Evolutionary conservation across 2,888 invertebrate species (phyloP).

Genomic region (Drosophila monieri): DNA sequence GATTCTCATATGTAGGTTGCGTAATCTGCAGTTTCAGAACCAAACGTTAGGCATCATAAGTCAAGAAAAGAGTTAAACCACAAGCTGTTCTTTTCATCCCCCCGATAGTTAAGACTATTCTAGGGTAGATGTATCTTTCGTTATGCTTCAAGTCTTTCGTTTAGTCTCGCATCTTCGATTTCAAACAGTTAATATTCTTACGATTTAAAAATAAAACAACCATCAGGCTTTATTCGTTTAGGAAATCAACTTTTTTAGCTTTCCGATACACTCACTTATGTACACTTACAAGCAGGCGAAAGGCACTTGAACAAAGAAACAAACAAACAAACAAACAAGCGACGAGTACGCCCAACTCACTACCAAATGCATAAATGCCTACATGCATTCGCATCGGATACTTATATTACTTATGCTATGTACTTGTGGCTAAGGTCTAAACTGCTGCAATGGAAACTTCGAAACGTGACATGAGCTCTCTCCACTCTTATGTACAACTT

Average conservation of each 20-base stretch:
- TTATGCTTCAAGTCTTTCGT: constrained; percentile 63
- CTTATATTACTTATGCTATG: constrained; percentile 23
- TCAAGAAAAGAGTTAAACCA: constrained; percentile 6
- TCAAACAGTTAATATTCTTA: constrained; percentile 4
- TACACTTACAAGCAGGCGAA: constrained; percentile 39
- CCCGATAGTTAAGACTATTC: constrained; percentile 6
- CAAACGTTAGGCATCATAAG: constrained; percentile 58
- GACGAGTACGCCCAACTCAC: constrained; percentile 41
- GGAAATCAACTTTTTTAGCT: constrained; percentile 24
- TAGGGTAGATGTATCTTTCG: constrained; percentile 31
- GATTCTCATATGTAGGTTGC: constrained; percentile 25
- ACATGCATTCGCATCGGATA: constrained; percentile 13
- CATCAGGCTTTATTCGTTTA: constrained; percentile 6
- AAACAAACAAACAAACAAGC: constrained; percentile 59
- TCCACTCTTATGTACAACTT: constrained; percentile 45
- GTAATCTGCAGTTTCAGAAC: constrained; percentile 35
- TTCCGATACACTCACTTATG: constrained; percentile 27
- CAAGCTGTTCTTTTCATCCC: constrained; percentile 12
- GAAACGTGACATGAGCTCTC: constrained; percentile 43
- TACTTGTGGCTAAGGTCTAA: constrained; percentile 21
- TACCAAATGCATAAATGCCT: constrained; percentile 28
- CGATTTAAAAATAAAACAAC: background rate
- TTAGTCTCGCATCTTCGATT: constrained; percentile 25
- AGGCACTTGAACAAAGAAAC: constrained; percentile 72
- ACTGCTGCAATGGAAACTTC: constrained; percentile 35